Conservation (phyloP, 1,140 invertebrate genomes). For the Drosophila micromelanica region DNA sequence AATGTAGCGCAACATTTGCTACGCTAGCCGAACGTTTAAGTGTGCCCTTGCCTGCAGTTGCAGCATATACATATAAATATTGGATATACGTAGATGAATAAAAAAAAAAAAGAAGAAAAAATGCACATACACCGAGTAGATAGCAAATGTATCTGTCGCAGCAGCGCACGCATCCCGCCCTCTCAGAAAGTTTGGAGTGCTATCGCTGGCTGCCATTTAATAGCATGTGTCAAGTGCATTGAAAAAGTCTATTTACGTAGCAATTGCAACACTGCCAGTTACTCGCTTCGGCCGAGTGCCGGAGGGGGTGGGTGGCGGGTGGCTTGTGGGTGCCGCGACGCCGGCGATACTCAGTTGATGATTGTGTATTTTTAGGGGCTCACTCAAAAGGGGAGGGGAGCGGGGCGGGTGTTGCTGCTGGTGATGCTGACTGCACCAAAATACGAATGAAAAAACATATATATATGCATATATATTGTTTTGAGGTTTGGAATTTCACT, state of each 20-base stretch:
- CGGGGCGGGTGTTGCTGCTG: no score
- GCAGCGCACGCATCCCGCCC: neutral
- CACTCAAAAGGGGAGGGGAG: neutral
- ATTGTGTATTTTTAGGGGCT: conserved; percentile 61
- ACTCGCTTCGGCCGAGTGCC: conserved; percentile 3
- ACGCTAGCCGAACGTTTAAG: conserved; percentile 29
- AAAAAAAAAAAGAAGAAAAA: no score
- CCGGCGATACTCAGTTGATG: conserved; percentile 56
- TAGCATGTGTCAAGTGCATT: conserved; percentile 83
- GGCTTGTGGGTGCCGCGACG: neutral
- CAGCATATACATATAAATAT: conserved; percentile 78
- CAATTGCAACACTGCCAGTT: conserved; percentile 72
- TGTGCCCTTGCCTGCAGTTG: conserved; percentile 37
- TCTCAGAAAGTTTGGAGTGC: neutral
- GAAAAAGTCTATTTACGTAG: conserved; percentile 81
- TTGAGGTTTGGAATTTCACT: conserved; percentile 69
- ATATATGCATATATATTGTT: conserved; percentile 57
- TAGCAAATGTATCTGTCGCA: conserved; percentile 43
- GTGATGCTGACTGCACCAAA: neutral
- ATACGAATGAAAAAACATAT: conserved; percentile 11
- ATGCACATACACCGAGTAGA: conserved; percentile 35
- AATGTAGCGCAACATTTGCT: conserved; percentile 13
- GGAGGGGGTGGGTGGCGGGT: neutral
- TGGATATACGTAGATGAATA: conserved; percentile 49
- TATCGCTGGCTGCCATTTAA: conserved; percentile 68